Percentiles rank a stretch among this genome's conserved stretches.
phyloP scores from a whole-genome alignment of 2,888 invertebrate genomes.

The Cephus spinipes region DNA sequence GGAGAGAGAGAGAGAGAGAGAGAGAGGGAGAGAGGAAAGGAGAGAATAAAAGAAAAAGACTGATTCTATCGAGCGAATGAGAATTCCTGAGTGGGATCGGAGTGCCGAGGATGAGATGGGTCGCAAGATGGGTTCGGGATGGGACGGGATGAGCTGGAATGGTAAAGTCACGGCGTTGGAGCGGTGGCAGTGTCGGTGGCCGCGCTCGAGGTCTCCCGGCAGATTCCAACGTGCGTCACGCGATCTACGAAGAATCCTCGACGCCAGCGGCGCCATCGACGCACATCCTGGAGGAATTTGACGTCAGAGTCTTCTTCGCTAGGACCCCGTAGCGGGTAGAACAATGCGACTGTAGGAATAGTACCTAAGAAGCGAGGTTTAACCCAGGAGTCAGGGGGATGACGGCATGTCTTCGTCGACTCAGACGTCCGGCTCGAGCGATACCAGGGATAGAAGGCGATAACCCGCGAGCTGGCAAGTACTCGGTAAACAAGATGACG shows the following conservation, averaged over 20 bases:
- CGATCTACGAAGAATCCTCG: conserved; percentile 18
- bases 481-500: background rate
- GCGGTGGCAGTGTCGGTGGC: conserved; percentile 53
- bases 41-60: background rate
- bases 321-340: background rate
- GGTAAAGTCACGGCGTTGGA: conserved; percentile 2
- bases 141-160: background rate
- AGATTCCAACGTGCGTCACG: conserved; percentile 58
- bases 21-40: background rate
- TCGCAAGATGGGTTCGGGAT: background rate
- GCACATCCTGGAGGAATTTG: background rate
- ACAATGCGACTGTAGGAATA: background rate
- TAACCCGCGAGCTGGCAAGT: conserved; percentile 1
- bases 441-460: background rate
- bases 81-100: background rate
- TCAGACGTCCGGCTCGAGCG: background rate
- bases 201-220: conserved; percentile 58
- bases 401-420: background rate
- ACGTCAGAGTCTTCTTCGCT: background rate
- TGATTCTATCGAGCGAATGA: background rate
- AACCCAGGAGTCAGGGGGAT: background rate
- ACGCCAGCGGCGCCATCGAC: background rate
- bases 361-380: background rate
- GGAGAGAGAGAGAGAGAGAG: no score
- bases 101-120: background rate